Conservation (phyloP, 2,797 vertebrate genomes). For the Acrossocheilus fasciatus region DNA sequence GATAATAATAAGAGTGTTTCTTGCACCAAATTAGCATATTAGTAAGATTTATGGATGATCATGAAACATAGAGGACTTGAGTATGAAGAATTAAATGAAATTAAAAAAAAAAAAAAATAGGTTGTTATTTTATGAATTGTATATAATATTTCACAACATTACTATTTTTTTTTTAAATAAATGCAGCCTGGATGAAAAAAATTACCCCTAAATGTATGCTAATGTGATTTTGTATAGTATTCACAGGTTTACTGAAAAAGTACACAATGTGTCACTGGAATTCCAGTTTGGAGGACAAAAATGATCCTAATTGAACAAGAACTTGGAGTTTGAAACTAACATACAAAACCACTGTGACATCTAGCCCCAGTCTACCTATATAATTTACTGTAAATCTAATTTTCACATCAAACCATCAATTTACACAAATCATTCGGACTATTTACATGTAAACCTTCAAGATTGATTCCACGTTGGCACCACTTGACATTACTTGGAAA, state of each 20-base stretch:
- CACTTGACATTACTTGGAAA: conserved; percentile 12
- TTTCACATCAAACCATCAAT: background rate
- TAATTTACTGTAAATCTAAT: background rate
- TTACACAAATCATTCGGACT: background rate
- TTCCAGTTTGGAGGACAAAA: background rate
- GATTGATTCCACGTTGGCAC: background rate
- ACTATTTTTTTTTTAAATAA: background rate
- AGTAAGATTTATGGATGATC: no score
- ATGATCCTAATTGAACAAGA: background rate
- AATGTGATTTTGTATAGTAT: background rate
- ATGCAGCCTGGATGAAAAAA: no score
- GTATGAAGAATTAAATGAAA: no score
- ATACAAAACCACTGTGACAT: conserved; percentile 1
- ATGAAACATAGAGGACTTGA: no score
- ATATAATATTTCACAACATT: background rate
- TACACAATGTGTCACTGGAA: background rate
- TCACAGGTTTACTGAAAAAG: background rate
- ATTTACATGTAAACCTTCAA: background rate
- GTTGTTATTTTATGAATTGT: no score
- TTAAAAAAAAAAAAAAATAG: no score
- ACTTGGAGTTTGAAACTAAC: conserved; percentile 1
- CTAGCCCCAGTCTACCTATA: background rate
- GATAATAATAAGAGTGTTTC: no score
- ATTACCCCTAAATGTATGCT: background rate
- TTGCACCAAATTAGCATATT: no score